Base-by-base conservation (phyloP, 2,888 invertebrate species). In the Junonia oenone region DNA sequence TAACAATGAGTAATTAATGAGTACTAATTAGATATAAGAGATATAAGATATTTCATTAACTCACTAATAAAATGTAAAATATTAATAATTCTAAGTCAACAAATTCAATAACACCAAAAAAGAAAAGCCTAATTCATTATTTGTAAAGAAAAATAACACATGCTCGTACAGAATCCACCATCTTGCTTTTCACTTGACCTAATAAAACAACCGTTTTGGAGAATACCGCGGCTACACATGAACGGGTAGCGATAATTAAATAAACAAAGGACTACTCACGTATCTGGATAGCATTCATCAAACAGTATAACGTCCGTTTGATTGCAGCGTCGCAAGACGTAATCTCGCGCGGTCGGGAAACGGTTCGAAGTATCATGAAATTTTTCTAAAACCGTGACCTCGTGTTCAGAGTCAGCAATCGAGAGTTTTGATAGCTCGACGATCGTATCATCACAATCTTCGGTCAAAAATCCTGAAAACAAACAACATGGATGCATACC, bases 311-410 rank as follows among this genome's bases (percentile, higher is more conserved):
- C 90, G 63, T 91, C 91, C 19, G 89, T 81, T 81, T 95, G 95
- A 63, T 87, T 88, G 79, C 95, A 96, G 81, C 92, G 92, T 71
- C 92, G 91, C 63, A 95, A 85, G 83, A 90, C 90, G 83, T 84
- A 88, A 68, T 90, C 90, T 62, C 81, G 77, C 45, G 91, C 87
- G 58, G 83, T 80, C 29, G 78, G 68, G 67, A 78, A 68, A 52
- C 87, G 85, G 60, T 66, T 76, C 56, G 82, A 71, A 56, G 78
- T 72, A 63, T 85, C 88, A 83, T 86, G 79, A 68, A 85, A 76
- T 56, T 81, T 81, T 59, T 86, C 82, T 83, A 89, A 62, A 55
- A 87, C 75, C 69, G 88, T 84, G 72, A 84, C 76, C 70, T 85
- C 87, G 72, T 79, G 82, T 62, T 79, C 81, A 63, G 80, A 78